Base-by-base conservation (phyloP, 2,113 vertebrate genomes). In the Brachyhypopomus occidentalis region DNA sequence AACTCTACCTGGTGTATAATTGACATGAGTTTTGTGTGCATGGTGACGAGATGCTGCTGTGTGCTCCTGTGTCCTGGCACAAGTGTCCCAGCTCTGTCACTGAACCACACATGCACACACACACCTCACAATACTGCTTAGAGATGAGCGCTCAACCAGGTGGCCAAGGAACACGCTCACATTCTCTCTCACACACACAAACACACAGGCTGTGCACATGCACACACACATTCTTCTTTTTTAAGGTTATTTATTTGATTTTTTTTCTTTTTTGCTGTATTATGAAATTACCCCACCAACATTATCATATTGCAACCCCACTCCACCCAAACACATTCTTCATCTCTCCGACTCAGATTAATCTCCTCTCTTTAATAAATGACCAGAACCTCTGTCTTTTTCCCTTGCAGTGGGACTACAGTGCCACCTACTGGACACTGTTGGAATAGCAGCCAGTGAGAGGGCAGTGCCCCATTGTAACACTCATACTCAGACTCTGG, bases 251-350 rank as follows among this genome's bases (percentile, higher is more conserved):
- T 34, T 48, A 19, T 14, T 34, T 66, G 1, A 14, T 67, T 34
- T 62, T 22, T 11, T 52, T 64, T 48, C 45, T 19, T 38, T 41
- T 12, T 23, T 7, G 59, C 75, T 19, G 20, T 8, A 36, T 36
- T 64, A 63, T 76, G 34, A 76, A 63, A 76, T 76, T 63, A 76
- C 41, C 60, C 22, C 58, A 41, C 20, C 34, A 63, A 62, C 56
- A 41, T 76, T 63, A 59, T 77, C 59, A 77, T 63, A 27, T 36
- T 48, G 75, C 38, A 62, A 25, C 58, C 34, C 27, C 52, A 74
- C 48, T 30, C 48, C 8, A 9, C 73, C 73, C 75, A 77, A 63
- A 63, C 59, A 62, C 75, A 77, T 77, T 76, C 41, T 22, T 76
- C 74, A 76, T 76, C n/a, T 38, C 59, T 76, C 12, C 30, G 20